Evolutionary conservation across 30 jellyfish, hydroid and myxozoan species (phyloP).

Genomic region (Sanderia malayensis): DNA sequence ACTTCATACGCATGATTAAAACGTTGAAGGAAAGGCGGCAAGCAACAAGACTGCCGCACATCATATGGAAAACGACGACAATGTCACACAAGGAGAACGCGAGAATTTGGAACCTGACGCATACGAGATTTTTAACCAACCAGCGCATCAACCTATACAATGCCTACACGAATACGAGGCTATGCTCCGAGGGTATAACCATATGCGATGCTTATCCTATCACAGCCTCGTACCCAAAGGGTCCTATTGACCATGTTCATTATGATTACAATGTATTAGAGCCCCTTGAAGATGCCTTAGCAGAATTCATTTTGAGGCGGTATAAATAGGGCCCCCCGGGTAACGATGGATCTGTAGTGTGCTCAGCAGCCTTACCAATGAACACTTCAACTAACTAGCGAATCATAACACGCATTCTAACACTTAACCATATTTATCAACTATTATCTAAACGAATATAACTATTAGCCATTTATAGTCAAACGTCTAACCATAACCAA

Average conservation of each 20-base stretch:
- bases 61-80: constrained; percentile 69
- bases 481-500: no score
- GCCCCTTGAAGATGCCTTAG: constrained; percentile 54
- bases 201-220: constrained; percentile 39
- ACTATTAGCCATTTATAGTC: no score
- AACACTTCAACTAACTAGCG: no score
- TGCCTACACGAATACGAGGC: constrained; percentile 44
- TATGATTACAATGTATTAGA: constrained; percentile 39
- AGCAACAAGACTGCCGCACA: constrained; percentile 12
- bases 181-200: constrained; percentile 50
- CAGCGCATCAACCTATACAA: constrained; percentile 22
- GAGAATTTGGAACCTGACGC: constrained; percentile 19
- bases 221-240: constrained; percentile 33
- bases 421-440: no score
- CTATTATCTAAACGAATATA: no score
- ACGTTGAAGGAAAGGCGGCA: background rate
- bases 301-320: constrained; percentile 33
- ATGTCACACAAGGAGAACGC: constrained; percentile 37
- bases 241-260: constrained; percentile 50
- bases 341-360: no score
- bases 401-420: no score
- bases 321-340: no score
- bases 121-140: constrained; percentile 47
- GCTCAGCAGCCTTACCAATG: no score
- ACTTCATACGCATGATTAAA: constrained; percentile 14